Conservation (phyloP, 2,113 vertebrate species). For the Gobiocypris rarus region DNA sequence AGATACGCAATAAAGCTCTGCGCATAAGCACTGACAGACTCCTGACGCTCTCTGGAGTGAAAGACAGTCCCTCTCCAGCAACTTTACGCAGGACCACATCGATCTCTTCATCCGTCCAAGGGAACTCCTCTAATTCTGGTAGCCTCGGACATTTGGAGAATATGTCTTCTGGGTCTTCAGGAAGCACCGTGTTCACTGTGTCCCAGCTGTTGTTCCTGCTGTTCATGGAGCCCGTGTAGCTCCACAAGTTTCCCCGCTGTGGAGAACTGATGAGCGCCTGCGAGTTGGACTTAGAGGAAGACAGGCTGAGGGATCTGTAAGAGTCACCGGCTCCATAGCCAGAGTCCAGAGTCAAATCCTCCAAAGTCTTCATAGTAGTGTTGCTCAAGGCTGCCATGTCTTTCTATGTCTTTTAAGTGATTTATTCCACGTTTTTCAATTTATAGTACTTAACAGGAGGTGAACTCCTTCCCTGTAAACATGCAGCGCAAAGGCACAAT, state of each 20-base stretch:
- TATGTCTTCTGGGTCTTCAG: slow-evolving; percentile 86
- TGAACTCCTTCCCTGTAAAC: not conserved
- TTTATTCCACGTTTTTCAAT: slow-evolving; percentile 4
- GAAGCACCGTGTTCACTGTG: slow-evolving; percentile 87
- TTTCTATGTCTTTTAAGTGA: not conserved
- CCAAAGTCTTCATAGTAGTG: slow-evolving; percentile 83
- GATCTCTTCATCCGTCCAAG: slow-evolving; percentile 88
- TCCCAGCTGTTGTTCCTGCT: slow-evolving; percentile 95
- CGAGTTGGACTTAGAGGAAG: slow-evolving; percentile 86
- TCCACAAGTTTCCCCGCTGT: slow-evolving; percentile 84
- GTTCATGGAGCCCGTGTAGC: slow-evolving; percentile 84
- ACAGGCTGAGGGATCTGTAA: slow-evolving; percentile 87
- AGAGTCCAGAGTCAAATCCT: slow-evolving; percentile 91
- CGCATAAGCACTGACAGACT: slow-evolving; percentile 81
- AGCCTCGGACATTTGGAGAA: slow-evolving; percentile 86
- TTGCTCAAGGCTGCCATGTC: slow-evolving; percentile 84
- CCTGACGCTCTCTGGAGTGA: slow-evolving; percentile 79
- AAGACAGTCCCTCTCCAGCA: slow-evolving; percentile 61
- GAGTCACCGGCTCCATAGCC: slow-evolving; percentile 89
- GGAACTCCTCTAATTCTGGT: slow-evolving; percentile 92
- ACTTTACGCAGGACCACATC: slow-evolving; percentile 78
- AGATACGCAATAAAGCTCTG: slow-evolving; percentile 82
- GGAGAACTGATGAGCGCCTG: slow-evolving; percentile 77
- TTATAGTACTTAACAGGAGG: not conserved
- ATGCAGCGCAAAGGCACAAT: not conserved